Evolutionary conservation across 2,888 invertebrate species (phyloP), one percentile per base, ranked within the genome.

Genomic region (Stratiomys singularior): DNA sequence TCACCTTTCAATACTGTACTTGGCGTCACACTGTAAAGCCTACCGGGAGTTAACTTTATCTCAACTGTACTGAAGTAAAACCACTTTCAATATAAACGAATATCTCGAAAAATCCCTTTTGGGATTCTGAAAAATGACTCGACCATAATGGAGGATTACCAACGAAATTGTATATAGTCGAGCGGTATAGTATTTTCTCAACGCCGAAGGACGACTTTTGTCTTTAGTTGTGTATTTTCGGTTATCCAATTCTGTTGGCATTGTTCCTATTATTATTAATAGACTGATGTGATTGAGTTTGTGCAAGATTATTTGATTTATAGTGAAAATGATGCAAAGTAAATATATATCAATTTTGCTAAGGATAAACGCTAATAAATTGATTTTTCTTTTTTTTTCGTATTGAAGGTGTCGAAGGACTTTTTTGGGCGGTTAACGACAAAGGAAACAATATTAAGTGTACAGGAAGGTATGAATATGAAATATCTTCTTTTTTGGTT

Each of bases 401-500:
- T 15, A 13, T 60, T 23, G 21, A 28, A 91, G 90, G 88, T 91
- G 60, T 89, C 89, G 60, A 91, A 90, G 83, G 91, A 91, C 82
- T 91, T 91, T 86, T 91, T 91, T 82, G 91, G 91, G 0, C 88
- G 91, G 21, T 86, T 91, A 76, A 89, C 90, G 7, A 84, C 84
- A 78, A 86, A 86, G 81, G 79, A 83, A 64, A 76, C 82, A 46
- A 81, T 82, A 7, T 67, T 80, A 4, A 77, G 80, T 28, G 80
- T 81, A 3, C 85, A 85, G 27, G 86, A 86, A 79, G 83, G 87
- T 87, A 82, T 81, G 83, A 44, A 25, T n/a, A 37, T 37, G 37
- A 37, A 37, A 37, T 5, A 37, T 37, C 3, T n/a, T 52, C 15
- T 52, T 52, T 13, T 5, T 52, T 60, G 23, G 60, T 37, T 46